Evolutionary conservation across 2,113 vertebrate genomes (phyloP), one percentile per base, ranked within the genome.

Genomic region (Gambusia holbrooki): DNA sequence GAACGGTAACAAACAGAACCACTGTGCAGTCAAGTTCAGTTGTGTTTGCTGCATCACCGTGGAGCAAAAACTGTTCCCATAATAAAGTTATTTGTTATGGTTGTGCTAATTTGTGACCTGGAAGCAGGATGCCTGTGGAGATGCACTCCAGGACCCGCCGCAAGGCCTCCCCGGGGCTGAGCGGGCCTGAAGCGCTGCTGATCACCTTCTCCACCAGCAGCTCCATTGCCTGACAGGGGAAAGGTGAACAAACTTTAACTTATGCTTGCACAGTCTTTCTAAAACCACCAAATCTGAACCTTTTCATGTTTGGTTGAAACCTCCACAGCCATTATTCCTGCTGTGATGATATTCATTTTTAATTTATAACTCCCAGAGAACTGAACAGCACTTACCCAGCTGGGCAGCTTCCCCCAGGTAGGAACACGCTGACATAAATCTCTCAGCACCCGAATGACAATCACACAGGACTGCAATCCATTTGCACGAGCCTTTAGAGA

Each of bases 391-490:
- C 66, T 94, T 64, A 96, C 96, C 96, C 96, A 96, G 80, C 87
- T 64, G 0, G 95, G 94, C 87, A 97, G 92, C 80, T 94, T 94
- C 9, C 88, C 93, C 95, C 96, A 96, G 9, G 95, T 93, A 51
- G 95, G 95, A 77, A 96, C 93, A 0, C 94, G 92, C 66, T 93
- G 95, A 78, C 95, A 93, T 27, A 97, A 84, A 87, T 96, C 96
- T 66, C 94, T 90, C 40, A 97, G 80, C 65, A 96, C 87, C 37
- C 95, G 82, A 73, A 96, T 95, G 83, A 96, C 84, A 29, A 96
- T 95, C 73, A 96, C 95, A 54, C 96, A 96, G 2, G 94, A 95
- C 88, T 96, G 95, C 33, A 96, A 92, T 67, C 94, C 92, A 0
- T 96, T 96, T 54, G 96, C 96, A 15, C 93, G 93, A 29, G 96